Evolutionary conservation across 2,888 invertebrate species (phyloP).

Genomic region (Erebia epiphron): DNA sequence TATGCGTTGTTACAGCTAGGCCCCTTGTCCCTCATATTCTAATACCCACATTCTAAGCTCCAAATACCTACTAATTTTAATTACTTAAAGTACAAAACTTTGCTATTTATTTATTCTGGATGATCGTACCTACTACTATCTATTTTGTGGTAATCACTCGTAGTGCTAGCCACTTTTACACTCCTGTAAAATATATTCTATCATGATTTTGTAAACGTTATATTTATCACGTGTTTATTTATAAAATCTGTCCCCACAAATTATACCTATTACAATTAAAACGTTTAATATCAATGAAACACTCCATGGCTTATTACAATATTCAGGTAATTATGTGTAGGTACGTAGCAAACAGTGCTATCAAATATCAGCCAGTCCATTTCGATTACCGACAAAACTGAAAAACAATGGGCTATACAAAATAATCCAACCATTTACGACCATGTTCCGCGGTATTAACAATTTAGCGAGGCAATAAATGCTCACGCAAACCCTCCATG

Average conservation of each 20-base stretch:
- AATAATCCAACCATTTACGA: slow-evolving; percentile 63
- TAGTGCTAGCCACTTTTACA: too few relatives aligned
- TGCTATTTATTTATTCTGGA: too few relatives aligned
- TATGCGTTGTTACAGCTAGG: too few relatives aligned
- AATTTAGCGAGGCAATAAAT: slow-evolving; percentile 68
- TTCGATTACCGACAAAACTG: slow-evolving; percentile 36
- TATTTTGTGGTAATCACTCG: too few relatives aligned
- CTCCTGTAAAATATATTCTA: too few relatives aligned
- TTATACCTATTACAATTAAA: neutral
- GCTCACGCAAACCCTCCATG: slow-evolving; percentile 59
- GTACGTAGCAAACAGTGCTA: slow-evolving; percentile 29
- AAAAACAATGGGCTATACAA: slow-evolving; percentile 47
- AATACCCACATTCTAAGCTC: too few relatives aligned
- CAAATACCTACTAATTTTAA: too few relatives aligned
- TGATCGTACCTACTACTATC: too few relatives aligned
- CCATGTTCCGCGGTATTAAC: slow-evolving; percentile 69
- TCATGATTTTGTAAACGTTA: too few relatives aligned
- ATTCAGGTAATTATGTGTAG: slow-evolving; percentile 31
- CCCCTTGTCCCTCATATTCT: too few relatives aligned
- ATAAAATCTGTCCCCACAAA: neutral
- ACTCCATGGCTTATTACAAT: slow-evolving; percentile 25
- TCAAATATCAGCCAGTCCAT: slow-evolving; percentile 29
- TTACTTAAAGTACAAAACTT: too few relatives aligned
- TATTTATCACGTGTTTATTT: too few relatives aligned
- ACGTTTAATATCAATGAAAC: neutral